Evolutionary conservation across 2,888 invertebrate species (phyloP).

Genomic region (Zeuzera pyrina): DNA sequence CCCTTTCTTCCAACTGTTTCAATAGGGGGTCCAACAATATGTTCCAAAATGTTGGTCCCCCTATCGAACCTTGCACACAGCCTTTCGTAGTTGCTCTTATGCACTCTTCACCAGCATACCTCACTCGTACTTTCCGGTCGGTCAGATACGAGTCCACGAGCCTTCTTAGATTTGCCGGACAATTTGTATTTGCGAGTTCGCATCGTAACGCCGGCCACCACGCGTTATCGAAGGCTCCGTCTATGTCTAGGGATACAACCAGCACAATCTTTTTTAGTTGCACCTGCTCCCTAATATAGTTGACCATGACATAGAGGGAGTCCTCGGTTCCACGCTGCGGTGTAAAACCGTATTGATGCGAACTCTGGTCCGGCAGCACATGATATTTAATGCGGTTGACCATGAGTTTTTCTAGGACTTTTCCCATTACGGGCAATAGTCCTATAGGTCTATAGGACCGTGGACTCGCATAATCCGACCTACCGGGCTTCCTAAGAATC

Average conservation of each 20-base stretch:
- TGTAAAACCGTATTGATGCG: too few species aligned
- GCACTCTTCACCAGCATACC: slow-evolving; percentile 1
- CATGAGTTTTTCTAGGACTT: too few species aligned
- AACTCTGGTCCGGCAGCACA: too few species aligned
- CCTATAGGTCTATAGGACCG: slow-evolving; percentile 13
- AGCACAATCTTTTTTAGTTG: neutral
- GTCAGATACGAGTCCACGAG: neutral
- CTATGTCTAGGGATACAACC: too few species aligned
- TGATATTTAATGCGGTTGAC: too few species aligned
- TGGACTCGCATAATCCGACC: too few species aligned
- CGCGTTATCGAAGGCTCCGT: too few species aligned
- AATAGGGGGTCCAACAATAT: too few species aligned
- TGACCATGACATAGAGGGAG: neutral
- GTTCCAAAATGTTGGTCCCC: too few species aligned
- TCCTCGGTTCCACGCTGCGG: too few species aligned
- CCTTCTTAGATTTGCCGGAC: neutral
- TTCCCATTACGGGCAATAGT: slow-evolving; percentile 2
- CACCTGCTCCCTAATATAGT: neutral
- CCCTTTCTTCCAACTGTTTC: neutral
- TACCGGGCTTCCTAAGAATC: too few species aligned
- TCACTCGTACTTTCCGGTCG: neutral
- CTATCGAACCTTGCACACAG: too few species aligned
- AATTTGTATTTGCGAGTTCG: slow-evolving; percentile 1
- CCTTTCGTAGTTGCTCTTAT: slow-evolving; percentile 1
- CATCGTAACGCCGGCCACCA: slow-evolving; percentile 13